phyloP scores from a whole-genome alignment of 2,797 vertebrate species.

The Vireo griseus region DNA sequence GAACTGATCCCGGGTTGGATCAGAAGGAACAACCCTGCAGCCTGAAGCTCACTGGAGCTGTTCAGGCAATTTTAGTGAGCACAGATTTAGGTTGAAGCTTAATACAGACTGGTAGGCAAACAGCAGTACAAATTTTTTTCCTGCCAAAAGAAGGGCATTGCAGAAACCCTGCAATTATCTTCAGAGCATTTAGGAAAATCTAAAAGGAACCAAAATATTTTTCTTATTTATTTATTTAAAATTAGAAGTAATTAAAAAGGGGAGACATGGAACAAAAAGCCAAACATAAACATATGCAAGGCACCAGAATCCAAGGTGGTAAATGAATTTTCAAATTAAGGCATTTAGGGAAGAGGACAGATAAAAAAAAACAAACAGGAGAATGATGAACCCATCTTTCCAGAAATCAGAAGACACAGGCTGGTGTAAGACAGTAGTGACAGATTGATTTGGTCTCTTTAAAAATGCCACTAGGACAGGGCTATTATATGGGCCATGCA shows the following conservation, averaged over 20 bases:
- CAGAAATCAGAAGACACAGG: not conserved
- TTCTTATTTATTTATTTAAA: not conserved
- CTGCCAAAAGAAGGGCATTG: not conserved
- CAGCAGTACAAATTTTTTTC: not conserved
- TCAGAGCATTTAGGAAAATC: not conserved
- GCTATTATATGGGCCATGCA: not conserved
- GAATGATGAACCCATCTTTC: not conserved
- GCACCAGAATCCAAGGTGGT: not conserved
- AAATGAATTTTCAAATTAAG: not conserved
- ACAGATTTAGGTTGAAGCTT: not conserved
- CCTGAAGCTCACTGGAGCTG: not conserved
- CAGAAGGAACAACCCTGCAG: not conserved
- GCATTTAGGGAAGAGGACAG: not conserved
- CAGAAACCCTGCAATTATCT: not conserved
- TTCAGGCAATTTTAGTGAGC: not conserved
- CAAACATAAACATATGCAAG: not conserved
- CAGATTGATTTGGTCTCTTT: not conserved
- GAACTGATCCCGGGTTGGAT: not conserved
- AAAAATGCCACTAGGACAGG: not conserved
- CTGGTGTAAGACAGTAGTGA: not conserved
- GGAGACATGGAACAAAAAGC: fast-evolving
- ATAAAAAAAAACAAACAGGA: not conserved
- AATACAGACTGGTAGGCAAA: not conserved
- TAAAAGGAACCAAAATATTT: not conserved
- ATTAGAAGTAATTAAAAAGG: not conserved